phyloP scores from a whole-genome alignment of 2,113 vertebrate species.

The Gallinago jamesoni region DNA sequence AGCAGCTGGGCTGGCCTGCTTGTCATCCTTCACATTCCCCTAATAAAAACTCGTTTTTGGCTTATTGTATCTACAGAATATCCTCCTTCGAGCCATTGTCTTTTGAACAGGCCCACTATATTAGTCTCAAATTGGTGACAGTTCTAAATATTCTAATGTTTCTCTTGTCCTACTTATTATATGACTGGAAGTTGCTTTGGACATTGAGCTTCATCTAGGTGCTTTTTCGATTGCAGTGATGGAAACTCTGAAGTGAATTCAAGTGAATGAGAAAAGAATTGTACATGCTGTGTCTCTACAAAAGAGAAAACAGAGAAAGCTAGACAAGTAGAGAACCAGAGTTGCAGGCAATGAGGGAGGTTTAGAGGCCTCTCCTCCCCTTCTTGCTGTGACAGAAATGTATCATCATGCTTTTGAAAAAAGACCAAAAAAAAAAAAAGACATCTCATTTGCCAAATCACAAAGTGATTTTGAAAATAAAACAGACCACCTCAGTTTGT shows the following conservation, averaged over 20 bases:
- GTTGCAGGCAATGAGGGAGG: neutral
- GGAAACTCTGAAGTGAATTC: neutral
- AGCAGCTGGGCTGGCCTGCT: neutral
- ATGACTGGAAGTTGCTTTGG: neutral
- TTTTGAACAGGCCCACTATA: neutral
- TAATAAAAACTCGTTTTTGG: neutral
- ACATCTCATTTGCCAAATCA: neutral
- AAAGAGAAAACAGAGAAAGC: neutral
- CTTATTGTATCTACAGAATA: neutral
- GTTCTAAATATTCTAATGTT: neutral
- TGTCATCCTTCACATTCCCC: neutral
- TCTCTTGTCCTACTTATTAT: neutral
- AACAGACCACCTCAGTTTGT: neutral
- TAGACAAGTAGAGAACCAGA: neutral
- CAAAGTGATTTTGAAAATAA: neutral
- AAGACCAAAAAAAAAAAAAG: neutral
- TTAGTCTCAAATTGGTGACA: neutral
- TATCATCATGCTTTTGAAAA: neutral
- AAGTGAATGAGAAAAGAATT: neutral
- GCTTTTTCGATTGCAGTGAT: neutral
- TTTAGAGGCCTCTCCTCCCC: neutral
- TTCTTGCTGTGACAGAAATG: neutral
- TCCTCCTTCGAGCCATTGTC: neutral
- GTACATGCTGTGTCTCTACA: neutral
- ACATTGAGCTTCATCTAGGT: neutral